Evolutionary conservation across 2,797 vertebrate species (phyloP).

Genomic region (Neostethus bicornis): DNA sequence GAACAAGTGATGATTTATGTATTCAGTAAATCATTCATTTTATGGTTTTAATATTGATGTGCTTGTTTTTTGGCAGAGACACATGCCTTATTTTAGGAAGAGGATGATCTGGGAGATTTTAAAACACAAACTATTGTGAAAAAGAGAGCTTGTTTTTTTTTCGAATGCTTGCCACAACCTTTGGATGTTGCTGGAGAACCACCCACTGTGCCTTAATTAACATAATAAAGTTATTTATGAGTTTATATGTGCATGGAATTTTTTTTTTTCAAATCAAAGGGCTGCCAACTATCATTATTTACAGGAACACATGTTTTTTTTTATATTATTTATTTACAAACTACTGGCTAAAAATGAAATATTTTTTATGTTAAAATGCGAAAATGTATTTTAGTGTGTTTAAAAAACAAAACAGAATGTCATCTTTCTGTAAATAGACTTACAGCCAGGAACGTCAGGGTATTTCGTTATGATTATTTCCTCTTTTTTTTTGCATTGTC

Average conservation of each 20-base stretch:
- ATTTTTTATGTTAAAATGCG: slow-evolving; percentile 55
- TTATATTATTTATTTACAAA: not conserved
- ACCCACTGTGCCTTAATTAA: no score
- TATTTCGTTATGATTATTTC: slow-evolving; percentile 28
- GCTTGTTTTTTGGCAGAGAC: slow-evolving; percentile 81
- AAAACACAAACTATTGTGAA: slow-evolving; percentile 91
- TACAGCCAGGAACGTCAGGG: slow-evolving; percentile 32
- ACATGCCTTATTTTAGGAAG: slow-evolving; percentile 97
- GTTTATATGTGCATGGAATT: not conserved
- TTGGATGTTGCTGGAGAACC: slow-evolving; percentile 40
- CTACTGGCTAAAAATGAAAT: slow-evolving; percentile 12
- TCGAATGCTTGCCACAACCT: slow-evolving; percentile 62
- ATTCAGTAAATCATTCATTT: not conserved
- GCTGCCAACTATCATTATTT: slow-evolving; percentile 3
- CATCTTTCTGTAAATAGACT: slow-evolving; percentile 31
- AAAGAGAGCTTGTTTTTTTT: no score
- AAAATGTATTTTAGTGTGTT: slow-evolving; percentile 34
- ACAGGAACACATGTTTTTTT: no score
- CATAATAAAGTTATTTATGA: no score
- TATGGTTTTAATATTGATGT: not conserved
- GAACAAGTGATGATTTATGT: not conserved
- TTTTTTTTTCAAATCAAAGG: not conserved
- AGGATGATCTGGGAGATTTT: slow-evolving; percentile 97
- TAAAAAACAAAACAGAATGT: slow-evolving; percentile 14
- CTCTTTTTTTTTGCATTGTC: slow-evolving; percentile 44